Base-by-base conservation (phyloP, 2,888 invertebrate species). In the Watsonalla binaria region DNA sequence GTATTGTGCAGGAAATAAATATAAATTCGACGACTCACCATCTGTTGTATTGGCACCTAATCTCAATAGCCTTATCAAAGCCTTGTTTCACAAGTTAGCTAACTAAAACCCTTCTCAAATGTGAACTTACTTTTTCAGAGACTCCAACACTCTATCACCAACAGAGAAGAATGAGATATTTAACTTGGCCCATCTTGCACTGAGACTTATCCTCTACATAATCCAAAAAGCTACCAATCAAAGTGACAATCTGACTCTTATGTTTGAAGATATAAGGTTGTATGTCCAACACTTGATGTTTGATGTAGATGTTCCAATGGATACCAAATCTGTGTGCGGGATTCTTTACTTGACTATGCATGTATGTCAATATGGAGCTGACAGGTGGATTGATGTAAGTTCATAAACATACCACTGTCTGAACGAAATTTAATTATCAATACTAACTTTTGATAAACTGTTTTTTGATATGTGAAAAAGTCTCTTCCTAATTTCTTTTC, bases 291-390 rank as follows among this genome's bases (percentile, higher is more conserved):
- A 76, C 4, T 59, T 91, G 6, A 69, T 92, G 54, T 76, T 77
- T 49, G 78, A 92, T 63, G 79, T 82, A 5, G 92, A 92, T 56
- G 84, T 93, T 1, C 92, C 93, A 0, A 93, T 94, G 92, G 94
- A 95, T 66, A 92, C 93, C 0, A 93, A 93, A 68, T 91, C 92
- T 6, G 92, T 94, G 65, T 92, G 92, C 59, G 94, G 93, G 0
- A 88, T 93, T 45, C 71, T 94, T 13, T 83, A 91, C 54, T 78
- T 93, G 6, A 80, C 91, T 51, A 86, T 92, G 71, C 84, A 87
- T 45, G 77, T 87, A 47, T 73, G 84, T 15, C 81, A 80, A n/a
- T 66, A 76, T 45, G 77, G 80, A 0, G 37, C 70, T 0, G 62
- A 76, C 6, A 69, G 78, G 35, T 90, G 90, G 90, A 57, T 68